These are phyloP conservation scores for Allacma fusca DNA, from an alignment of 2,888 invertebrate genomes.

Conservation along the genomic window DNA sequence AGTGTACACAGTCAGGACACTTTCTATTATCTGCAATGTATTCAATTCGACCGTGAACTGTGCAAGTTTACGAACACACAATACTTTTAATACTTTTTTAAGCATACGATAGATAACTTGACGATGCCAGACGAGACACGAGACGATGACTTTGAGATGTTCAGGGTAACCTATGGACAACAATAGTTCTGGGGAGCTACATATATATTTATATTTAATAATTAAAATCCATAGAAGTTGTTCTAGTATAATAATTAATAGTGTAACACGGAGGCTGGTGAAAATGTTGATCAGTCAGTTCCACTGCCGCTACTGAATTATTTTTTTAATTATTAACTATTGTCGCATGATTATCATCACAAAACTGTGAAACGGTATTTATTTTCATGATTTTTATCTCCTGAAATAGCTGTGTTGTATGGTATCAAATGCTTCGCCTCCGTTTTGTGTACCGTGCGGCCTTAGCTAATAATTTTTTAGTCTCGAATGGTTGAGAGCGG, in stretches of 20 bases:
- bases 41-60: too few species aligned
- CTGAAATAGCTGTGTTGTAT: neutral
- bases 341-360: slow-evolving; percentile 19
- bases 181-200: neutral
- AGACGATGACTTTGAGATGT: too few species aligned
- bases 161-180: too few species aligned
- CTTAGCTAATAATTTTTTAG: neutral
- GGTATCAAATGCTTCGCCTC: neutral
- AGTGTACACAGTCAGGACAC: too few species aligned
- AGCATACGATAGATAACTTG: too few species aligned
- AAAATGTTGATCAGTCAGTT: slow-evolving; percentile 21
- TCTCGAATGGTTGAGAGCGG: neutral
- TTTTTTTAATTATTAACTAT: slow-evolving; percentile 4
- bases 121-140: too few species aligned
- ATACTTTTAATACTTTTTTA: too few species aligned
- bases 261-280: neutral
- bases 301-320: neutral
- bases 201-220: neutral
- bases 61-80: too few species aligned
- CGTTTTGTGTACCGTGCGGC: neutral
- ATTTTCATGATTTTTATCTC: neutral
- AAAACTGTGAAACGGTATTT: neutral
- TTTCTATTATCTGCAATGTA: too few species aligned
- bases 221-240: neutral
- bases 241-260: neutral